Evolutionary conservation across 2,113 vertebrate species (phyloP).

Genomic region (Triplophysa rosa): DNA sequence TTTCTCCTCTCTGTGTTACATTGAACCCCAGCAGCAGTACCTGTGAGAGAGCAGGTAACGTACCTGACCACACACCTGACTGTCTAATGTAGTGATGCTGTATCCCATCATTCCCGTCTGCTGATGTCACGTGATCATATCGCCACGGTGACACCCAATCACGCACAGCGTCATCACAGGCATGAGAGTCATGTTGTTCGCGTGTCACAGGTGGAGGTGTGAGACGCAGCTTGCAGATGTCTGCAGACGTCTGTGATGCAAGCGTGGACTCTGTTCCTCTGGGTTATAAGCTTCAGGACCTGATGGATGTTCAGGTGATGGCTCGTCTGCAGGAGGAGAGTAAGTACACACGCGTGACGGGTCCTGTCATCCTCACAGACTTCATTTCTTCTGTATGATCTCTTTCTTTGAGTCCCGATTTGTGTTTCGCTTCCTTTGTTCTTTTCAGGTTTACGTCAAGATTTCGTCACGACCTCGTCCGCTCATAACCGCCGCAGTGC

Average conservation of each 20-base stretch:
- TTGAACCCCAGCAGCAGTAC: conserved; percentile 64
- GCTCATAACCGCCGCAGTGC: conserved; percentile 79
- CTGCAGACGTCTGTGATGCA: conserved; percentile 82
- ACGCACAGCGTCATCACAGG: background rate
- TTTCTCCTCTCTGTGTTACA: conserved; percentile 79
- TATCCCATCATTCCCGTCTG: background rate
- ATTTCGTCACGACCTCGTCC: conserved; percentile 84
- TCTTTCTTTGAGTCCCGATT: no score
- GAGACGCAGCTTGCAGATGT: conserved; percentile 76
- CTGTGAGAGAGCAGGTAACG: conserved; percentile 85
- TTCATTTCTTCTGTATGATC: no score
- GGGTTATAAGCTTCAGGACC: conserved; percentile 93
- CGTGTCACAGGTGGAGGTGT: conserved; percentile 71
- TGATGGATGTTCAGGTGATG: conserved; percentile 96
- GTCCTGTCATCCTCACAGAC: no score
- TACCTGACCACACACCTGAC: no score
- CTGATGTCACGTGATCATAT: no score
- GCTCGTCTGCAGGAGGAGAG: conserved; percentile 97
- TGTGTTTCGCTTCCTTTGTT: conserved; percentile 13
- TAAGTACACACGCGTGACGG: conserved; percentile 64
- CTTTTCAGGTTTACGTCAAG: conserved; percentile 88
- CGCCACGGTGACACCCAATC: background rate
- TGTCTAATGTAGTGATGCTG: background rate
- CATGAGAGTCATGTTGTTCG: background rate
- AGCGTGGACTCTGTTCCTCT: conserved; percentile 82